phyloP scores from a whole-genome alignment of 2,113 vertebrate species.

The Hydropotes inermis region DNA sequence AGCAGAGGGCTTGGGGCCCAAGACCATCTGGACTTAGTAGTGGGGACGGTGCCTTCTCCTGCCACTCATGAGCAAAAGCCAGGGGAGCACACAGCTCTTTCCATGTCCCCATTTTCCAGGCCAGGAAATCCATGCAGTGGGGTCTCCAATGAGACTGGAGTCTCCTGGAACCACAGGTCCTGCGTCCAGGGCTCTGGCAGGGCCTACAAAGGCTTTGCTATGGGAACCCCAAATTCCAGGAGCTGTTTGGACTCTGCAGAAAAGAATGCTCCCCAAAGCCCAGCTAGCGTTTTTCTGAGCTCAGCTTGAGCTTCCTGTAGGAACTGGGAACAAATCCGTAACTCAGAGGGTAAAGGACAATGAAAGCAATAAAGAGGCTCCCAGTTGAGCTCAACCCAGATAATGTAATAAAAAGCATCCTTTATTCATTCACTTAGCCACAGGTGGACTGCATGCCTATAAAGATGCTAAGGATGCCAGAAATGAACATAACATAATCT shows the following conservation, averaged over 20 bases:
- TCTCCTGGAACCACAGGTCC: not conserved
- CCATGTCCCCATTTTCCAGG: not conserved
- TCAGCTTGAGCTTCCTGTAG: not conserved
- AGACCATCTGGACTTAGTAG: slow-evolving; percentile 37
- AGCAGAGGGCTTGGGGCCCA: not conserved
- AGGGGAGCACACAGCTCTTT: not conserved
- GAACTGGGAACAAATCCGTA: not conserved
- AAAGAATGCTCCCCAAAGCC: not conserved
- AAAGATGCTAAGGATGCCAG: not conserved
- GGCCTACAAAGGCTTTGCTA: not conserved
- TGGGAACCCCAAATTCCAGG: not conserved
- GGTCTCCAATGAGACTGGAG: not conserved
- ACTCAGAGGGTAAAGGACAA: not conserved
- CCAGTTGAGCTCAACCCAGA: not conserved
- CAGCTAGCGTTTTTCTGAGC: not conserved
- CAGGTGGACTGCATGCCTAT: not conserved
- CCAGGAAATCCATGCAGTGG: not conserved
- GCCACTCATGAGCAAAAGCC: not conserved
- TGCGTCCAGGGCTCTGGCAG: not conserved
- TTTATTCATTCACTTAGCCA: not conserved
- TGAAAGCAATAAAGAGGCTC: slow-evolving; percentile 5
- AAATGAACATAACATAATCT: not conserved
- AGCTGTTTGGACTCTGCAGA: not conserved
- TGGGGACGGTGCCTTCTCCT: not conserved
- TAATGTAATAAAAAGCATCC: not conserved